Base-by-base conservation (phyloP, 2,113 vertebrate genomes). In the Nesogale talazaci region DNA sequence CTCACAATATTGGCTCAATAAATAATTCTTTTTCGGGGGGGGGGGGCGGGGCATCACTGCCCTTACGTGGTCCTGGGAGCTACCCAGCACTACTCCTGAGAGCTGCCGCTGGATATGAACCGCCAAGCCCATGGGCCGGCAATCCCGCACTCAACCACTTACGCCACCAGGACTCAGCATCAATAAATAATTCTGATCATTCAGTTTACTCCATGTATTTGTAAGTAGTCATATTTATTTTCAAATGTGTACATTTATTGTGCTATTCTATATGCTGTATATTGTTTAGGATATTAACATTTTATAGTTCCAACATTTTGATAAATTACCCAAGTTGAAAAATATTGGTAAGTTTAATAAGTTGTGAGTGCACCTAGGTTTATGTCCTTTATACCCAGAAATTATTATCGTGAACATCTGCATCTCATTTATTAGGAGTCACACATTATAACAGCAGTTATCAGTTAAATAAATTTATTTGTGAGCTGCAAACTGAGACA, bases 391-490 rank as follows among this genome's bases (percentile, higher is more conserved):
- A 81, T 22, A 46, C 27, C 4, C 4, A 91, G 56, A 10, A 46
- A 42, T 91, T 83, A 95, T 95, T 94, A 86, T 79, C 59, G 83
- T 90, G 81, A 92, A 52, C 11, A 78, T 90, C 83, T 92, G 36
- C 17, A 83, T 81, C 59, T 81, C 34, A 90, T 84, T 93, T 69
- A 76, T 8, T 38, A 63, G 23, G 5, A n/a, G 56, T 72, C 52
- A 42, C 52, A 25, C 20, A 65, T 10, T 86, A 86, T 36, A 76
- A 80, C 4, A 80, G 27, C 23, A 34, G 46, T 16, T 90, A 52
- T 90, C 31, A 27, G 38, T 77, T 86, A 89, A 84, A 69, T 67
- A 86, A 92, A 56, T 59, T 83, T 34, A 93, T 78, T 42, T 82
- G 78, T 75, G 89, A 65, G 31, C 56, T 59, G 25, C 25, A 92